These are phyloP conservation scores for Forbesichthys agassizii DNA, from an alignment of 2,113 vertebrate species.

Conservation along the genomic window DNA sequence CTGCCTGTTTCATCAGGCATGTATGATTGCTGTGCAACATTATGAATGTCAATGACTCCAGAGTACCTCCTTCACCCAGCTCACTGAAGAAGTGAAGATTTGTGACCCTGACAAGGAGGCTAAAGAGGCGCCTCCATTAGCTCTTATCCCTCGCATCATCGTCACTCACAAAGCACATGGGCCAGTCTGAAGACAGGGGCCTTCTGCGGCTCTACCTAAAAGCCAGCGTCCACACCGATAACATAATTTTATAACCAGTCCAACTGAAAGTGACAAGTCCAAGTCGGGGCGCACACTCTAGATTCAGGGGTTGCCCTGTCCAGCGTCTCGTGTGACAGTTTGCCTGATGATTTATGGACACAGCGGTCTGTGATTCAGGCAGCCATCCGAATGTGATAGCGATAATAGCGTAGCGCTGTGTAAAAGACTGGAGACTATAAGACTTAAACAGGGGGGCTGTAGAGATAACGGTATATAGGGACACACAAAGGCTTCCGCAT, in stretches of 20 bases:
- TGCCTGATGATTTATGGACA: conserved; percentile 14
- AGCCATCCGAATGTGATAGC: neutral
- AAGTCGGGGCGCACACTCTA: neutral
- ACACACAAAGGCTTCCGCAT: conserved; percentile 35
- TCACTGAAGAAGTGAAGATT: conserved; percentile 13
- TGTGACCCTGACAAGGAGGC: conserved; percentile 25
- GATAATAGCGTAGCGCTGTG: conserved; percentile 30
- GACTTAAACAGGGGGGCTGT: conserved; percentile 22
- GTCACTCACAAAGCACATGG: neutral
- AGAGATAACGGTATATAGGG: conserved; percentile 23
- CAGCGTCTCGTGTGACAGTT: neutral
- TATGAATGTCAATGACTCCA: conserved; percentile 23
- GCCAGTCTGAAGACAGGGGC: neutral
- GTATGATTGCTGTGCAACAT: conserved; percentile 24
- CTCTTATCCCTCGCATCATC: neutral
- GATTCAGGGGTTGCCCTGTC: neutral
- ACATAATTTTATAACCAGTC: conserved; percentile 4
- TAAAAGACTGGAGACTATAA: conserved; percentile 20
- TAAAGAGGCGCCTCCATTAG: conserved; percentile 9
- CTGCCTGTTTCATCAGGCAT: conserved; percentile 39
- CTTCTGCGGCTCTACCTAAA: neutral
- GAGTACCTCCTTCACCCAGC: conserved; percentile 8
- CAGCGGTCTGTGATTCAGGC: neutral
- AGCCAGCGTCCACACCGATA: neutral
- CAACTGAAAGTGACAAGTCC: neutral